Conservation (phyloP, 2,888 invertebrate genomes). For the Ormyrus labotus region DNA sequence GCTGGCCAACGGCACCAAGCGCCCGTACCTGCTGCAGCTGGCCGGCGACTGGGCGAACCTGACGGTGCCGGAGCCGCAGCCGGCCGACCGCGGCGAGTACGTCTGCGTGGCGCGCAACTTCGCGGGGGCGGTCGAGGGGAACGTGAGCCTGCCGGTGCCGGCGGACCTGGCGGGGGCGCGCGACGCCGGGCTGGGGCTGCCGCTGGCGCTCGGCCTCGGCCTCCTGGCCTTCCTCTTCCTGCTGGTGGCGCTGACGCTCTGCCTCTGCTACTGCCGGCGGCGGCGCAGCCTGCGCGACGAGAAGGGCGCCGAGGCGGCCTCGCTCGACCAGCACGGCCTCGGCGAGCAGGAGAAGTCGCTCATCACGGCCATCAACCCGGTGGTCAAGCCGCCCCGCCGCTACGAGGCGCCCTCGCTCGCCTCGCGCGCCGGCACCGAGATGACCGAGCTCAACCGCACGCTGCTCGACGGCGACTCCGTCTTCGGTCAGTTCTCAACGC, state of each 20-base stretch:
- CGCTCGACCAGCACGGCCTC: slow-evolving; percentile 85
- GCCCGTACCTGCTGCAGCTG: slow-evolving; percentile 64
- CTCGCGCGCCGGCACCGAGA: slow-evolving; percentile 84
- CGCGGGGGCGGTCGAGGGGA: slow-evolving; percentile 87
- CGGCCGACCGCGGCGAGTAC: slow-evolving; percentile 84
- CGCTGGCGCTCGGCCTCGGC: slow-evolving; percentile 76
- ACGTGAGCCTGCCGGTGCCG: slow-evolving; percentile 77
- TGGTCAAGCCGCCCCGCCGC: slow-evolving; percentile 88
- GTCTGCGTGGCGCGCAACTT: slow-evolving; percentile 89
- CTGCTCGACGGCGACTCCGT: slow-evolving; percentile 88
- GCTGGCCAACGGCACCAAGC: slow-evolving; percentile 65
- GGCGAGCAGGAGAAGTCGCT: slow-evolving; percentile 91
- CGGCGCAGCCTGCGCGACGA: slow-evolving; percentile 78
- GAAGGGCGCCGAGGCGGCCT: slow-evolving; percentile 79
- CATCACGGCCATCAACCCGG: slow-evolving; percentile 89
- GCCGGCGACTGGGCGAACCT: slow-evolving; percentile 77
- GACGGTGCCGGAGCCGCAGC: slow-evolving; percentile 81
- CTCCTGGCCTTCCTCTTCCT: slow-evolving; percentile 77
- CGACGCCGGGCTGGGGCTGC: slow-evolving; percentile 81
- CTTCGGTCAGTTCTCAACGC: slow-evolving; percentile 79
- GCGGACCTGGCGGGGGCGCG: slow-evolving; percentile 77
- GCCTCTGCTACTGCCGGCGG: slow-evolving; percentile 79
- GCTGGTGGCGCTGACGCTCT: slow-evolving; percentile 77
- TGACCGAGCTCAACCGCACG: slow-evolving; percentile 88
- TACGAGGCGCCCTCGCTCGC: slow-evolving; percentile 86